These are phyloP conservation scores for Lucilia sericata DNA, from an alignment of 1,140 invertebrate species.

Conservation along the genomic window DNA sequence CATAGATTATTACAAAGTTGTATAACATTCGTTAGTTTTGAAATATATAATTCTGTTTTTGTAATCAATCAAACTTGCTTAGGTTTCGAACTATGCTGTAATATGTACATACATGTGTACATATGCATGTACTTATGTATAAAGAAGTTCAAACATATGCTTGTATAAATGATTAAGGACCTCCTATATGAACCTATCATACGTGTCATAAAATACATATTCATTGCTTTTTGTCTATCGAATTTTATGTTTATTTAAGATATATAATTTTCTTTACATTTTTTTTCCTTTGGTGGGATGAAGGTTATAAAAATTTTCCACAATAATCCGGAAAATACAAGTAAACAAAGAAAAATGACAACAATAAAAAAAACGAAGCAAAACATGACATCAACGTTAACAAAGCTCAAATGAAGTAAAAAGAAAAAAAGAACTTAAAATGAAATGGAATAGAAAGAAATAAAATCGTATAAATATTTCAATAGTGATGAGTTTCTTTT, in stretches of 20 bases:
- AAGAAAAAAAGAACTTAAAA: neutral
- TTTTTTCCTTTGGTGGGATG: neutral
- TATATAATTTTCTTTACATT: neutral
- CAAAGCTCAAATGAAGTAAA: constrained; percentile 1
- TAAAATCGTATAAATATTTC: neutral
- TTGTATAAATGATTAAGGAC: too few species aligned
- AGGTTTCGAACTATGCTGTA: too few species aligned
- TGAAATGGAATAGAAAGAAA: neutral
- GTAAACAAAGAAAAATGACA: constrained; percentile 22
- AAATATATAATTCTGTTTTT: too few species aligned
- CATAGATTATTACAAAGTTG: too few species aligned
- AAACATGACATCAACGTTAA: constrained; percentile 40
- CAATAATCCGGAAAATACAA: constrained; percentile 40
- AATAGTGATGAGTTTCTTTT: constrained; percentile 13
- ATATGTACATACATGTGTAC: too few species aligned
- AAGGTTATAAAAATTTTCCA: constrained; percentile 35
- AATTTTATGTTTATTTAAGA: neutral
- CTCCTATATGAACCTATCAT: neutral
- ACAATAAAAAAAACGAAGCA: constrained; percentile 8
- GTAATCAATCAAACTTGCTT: too few species aligned
- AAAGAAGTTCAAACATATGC: too few species aligned
- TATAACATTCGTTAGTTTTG: too few species aligned
- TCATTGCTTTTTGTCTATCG: neutral
- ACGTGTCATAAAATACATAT: neutral
- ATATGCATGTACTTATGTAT: too few species aligned